These are phyloP conservation scores for Himalopsyche phryganea DNA, from an alignment of 1,140 invertebrate species.

Conservation along the genomic window DNA sequence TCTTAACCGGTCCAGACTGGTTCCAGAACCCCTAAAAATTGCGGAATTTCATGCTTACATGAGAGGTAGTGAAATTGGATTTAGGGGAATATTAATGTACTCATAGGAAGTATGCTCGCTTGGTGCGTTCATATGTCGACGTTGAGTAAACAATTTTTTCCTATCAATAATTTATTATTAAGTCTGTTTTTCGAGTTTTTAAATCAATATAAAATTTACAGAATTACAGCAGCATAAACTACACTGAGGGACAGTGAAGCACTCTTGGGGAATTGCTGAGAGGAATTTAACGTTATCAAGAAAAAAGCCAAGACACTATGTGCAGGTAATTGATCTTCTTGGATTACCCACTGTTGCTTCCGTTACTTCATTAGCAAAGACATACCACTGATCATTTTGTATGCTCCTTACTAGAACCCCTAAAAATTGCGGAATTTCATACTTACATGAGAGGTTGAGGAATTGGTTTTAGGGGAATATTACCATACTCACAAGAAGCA, in stretches of 20 bases:
- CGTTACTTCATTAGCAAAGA: no score
- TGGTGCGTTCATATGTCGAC: slow-evolving; percentile 16
- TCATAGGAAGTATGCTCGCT: slow-evolving; percentile 17
- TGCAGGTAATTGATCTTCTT: no score
- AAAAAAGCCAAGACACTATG: no score
- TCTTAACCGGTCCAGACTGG: no score
- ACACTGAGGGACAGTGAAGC: slow-evolving; percentile 80
- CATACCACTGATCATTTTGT: no score
- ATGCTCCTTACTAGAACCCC: no score
- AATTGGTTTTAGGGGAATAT: slow-evolving; percentile 24
- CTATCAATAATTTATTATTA: no score
- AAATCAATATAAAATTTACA: no score
- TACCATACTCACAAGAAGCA: slow-evolving; percentile 18
- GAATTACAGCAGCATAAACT: slow-evolving; percentile 81
- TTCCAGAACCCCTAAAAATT: slow-evolving; percentile 18
- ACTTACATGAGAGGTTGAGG: slow-evolving; percentile 6
- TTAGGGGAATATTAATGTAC: slow-evolving; percentile 21
- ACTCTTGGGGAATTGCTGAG: slow-evolving; percentile 85
- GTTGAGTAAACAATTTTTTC: slow-evolving; percentile 13
- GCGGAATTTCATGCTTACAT: slow-evolving; percentile 20
- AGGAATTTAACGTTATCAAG: no score
- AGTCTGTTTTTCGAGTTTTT: no score
- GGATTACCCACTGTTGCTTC: no score
- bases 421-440: slow-evolving; percentile 27
- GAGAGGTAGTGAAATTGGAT: slow-evolving; percentile 21